Conservation (phyloP, 2,797 vertebrate species). For the Sebastes vulpes region DNA sequence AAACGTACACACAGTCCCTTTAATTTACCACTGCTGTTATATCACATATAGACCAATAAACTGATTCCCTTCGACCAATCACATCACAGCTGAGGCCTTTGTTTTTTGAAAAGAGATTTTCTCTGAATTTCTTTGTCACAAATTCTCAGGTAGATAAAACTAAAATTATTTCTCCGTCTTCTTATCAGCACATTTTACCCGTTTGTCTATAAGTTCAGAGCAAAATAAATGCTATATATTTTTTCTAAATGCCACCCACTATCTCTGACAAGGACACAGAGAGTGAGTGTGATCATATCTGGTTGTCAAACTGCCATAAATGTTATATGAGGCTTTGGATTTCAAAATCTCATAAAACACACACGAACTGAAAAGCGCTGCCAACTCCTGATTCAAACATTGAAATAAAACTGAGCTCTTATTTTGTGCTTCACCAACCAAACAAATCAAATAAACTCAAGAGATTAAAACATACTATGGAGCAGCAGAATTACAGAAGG, state of each 20-base stretch:
- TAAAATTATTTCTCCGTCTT: background rate
- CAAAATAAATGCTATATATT: background rate
- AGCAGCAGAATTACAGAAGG: background rate
- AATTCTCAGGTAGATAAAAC: background rate
- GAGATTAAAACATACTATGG: background rate
- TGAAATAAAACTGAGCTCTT: slow-evolving; percentile 8
- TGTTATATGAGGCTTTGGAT: slow-evolving; percentile 1
- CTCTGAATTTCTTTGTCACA: background rate
- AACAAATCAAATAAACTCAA: slow-evolving; percentile 27
- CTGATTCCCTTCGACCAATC: background rate
- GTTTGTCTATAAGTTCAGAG: slow-evolving; percentile 17
- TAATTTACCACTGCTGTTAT: background rate
- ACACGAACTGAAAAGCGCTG: background rate
- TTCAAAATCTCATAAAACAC: slow-evolving; percentile 22
- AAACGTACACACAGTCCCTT: background rate
- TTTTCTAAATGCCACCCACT: slow-evolving; percentile 15
- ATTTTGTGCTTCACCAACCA: background rate
- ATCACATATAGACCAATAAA: background rate
- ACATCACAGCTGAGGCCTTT: background rate
- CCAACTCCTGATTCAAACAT: background rate
- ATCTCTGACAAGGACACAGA: slow-evolving; percentile 3
- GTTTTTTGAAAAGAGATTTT: background rate
- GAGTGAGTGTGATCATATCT: slow-evolving; percentile 29
- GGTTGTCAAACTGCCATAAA: slow-evolving; percentile 13
- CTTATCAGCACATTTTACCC: background rate